These are phyloP conservation scores for Pachyrhynchus sulphureomaculatus DNA, from an alignment of 1,140 invertebrate species.

Conservation along the genomic window DNA sequence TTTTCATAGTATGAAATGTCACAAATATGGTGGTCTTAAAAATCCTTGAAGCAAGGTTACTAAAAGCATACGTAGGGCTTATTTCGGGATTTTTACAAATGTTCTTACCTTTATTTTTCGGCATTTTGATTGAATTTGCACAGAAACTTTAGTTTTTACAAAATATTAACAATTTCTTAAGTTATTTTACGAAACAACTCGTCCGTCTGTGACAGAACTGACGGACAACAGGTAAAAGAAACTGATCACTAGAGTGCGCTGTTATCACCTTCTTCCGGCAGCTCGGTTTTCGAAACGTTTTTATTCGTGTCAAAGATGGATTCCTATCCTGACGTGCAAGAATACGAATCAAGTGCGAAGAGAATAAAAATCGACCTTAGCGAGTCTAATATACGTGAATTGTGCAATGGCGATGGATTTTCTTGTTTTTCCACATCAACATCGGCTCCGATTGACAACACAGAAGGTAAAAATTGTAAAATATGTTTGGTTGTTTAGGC, in stretches of 20 bases:
- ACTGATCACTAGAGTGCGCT: conserved; percentile 26
- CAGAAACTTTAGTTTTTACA: conserved; percentile 23
- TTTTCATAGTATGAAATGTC: conserved; percentile 21
- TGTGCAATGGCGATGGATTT: conserved; percentile 43
- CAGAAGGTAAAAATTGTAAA: conserved; percentile 52
- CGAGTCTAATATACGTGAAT: conserved; percentile 42
- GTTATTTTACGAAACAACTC: conserved; percentile 16
- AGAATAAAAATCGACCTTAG: conserved; percentile 47
- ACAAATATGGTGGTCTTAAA: conserved; percentile 11
- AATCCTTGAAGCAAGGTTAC: not conserved
- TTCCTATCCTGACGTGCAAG: conserved; percentile 47
- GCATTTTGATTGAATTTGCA: conserved; percentile 37
- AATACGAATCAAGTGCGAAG: conserved; percentile 50
- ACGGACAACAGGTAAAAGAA: conserved; percentile 19
- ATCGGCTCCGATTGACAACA: conserved; percentile 38
- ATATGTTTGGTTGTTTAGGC: conserved; percentile 51
- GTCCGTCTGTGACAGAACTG: conserved; percentile 5
- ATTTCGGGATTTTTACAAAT: not conserved
- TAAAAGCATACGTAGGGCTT: too few species aligned
- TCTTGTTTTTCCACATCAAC: conserved; percentile 43
- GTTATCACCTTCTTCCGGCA: conserved; percentile 28
- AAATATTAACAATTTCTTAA: conserved; percentile 15
- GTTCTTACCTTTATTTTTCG: conserved; percentile 50
- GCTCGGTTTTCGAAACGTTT: conserved; percentile 34
- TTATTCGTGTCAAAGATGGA: conserved; percentile 53